Conservation (phyloP, 2,113 vertebrate species). For the Siniperca chuatsi region DNA sequence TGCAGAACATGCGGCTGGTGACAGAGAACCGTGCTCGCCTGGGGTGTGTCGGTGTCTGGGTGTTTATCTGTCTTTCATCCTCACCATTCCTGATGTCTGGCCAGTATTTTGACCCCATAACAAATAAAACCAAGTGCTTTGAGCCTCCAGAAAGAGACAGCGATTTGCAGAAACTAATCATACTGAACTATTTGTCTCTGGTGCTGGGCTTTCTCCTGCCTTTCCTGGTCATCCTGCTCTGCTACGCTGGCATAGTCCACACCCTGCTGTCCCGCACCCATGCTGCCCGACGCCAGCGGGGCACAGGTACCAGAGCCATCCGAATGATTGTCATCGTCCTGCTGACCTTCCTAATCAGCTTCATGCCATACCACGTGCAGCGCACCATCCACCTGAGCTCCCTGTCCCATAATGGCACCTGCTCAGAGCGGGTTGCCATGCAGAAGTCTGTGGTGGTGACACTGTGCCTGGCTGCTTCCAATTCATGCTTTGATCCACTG, state of each 20-base stretch:
- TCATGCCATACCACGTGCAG: slow-evolving; percentile 95
- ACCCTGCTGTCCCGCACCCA: slow-evolving; percentile 85
- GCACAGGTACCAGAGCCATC: slow-evolving; percentile 86
- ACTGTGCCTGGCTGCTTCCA: slow-evolving; percentile 91
- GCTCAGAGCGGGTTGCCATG: slow-evolving; percentile 82
- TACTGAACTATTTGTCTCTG: slow-evolving; percentile 90
- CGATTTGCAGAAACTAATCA: slow-evolving; percentile 61
- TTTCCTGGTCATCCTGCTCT: slow-evolving; percentile 90
- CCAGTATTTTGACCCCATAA: slow-evolving; percentile 57
- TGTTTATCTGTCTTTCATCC: slow-evolving; percentile 88
- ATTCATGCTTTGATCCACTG: slow-evolving; percentile 95
- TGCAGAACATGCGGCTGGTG: slow-evolving; percentile 88
- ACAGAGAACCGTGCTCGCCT: slow-evolving; percentile 87
- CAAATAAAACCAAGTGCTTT: slow-evolving; percentile 94
- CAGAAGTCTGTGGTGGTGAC: slow-evolving; percentile 95
- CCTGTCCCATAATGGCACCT: slow-evolving; percentile 71
- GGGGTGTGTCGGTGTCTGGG: slow-evolving; percentile 88
- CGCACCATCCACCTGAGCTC: slow-evolving; percentile 89
- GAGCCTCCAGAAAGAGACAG: slow-evolving; percentile 84
- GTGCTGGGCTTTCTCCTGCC: slow-evolving; percentile 90
- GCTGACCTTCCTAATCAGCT: slow-evolving; percentile 91
- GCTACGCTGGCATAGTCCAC: slow-evolving; percentile 91
- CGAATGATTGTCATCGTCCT: slow-evolving; percentile 95
- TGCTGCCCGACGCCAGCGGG: slow-evolving; percentile 80
- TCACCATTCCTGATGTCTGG: slow-evolving; percentile 88